Evolutionary conservation across 2,113 vertebrate species (phyloP).

Genomic region (Phylloscopus trochiloides): DNA sequence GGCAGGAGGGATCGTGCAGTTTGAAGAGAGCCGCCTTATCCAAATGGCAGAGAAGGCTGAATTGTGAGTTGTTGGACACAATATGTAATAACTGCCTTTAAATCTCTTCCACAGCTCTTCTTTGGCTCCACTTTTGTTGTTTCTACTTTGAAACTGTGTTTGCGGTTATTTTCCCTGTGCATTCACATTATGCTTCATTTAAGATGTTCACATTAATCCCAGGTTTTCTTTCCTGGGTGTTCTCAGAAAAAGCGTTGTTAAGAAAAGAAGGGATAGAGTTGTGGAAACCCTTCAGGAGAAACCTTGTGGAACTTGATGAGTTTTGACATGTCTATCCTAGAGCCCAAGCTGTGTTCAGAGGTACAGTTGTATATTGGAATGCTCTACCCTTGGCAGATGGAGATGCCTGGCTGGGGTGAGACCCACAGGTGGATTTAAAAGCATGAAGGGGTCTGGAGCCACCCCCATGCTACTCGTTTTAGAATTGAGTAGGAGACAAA

Average conservation of each 20-base stretch:
- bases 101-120: background rate
- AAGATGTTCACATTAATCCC: background rate
- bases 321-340: background rate
- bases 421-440: slow-evolving; percentile 30
- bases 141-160: background rate
- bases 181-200: background rate
- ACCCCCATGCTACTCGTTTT: slow-evolving; percentile 6
- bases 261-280: background rate
- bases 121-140: background rate
- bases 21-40: slow-evolving; percentile 89
- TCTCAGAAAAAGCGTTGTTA: background rate
- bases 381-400: background rate
- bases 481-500: slow-evolving; percentile 45
- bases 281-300: background rate
- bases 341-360: background rate
- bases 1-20: slow-evolving; percentile 92
- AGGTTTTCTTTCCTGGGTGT: background rate
- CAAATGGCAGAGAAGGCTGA: slow-evolving; percentile 91
- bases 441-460: background rate
- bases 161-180: background rate
- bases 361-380: background rate
- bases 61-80: slow-evolving; percentile 80
- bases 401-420: background rate
- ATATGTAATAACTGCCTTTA: background rate
- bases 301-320: background rate